Percentiles rank a stretch among this genome's conserved stretches.
These are phyloP conservation scores for Coilia nasus DNA, from an alignment of 2,797 vertebrate species.

Conservation along the genomic window DNA sequence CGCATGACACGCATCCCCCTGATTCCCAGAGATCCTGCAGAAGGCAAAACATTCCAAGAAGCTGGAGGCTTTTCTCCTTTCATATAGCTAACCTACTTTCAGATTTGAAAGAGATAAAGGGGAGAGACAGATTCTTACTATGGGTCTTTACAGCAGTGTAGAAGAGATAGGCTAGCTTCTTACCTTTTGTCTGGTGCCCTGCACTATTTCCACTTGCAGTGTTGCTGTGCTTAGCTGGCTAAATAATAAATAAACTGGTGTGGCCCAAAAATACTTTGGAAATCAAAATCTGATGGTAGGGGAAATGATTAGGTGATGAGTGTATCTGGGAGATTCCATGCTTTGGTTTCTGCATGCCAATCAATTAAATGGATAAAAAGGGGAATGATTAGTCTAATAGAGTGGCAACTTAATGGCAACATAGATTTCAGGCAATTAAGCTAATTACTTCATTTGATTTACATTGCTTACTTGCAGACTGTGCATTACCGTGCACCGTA, in stretches of 20 bases:
- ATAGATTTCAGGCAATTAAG: slow-evolving; percentile 69
- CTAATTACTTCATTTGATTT: slow-evolving; percentile 70
- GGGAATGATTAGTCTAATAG: slow-evolving; percentile 62
- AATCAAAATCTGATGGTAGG: slow-evolving; percentile 36
- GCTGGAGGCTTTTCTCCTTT: slow-evolving; percentile 43
- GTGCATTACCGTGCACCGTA: slow-evolving; percentile 44
- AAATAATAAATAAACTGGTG: not conserved
- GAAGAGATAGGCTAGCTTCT: not conserved
- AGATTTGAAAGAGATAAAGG: slow-evolving; percentile 38
- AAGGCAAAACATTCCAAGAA: slow-evolving; percentile 49
- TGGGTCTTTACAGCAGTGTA: not conserved
- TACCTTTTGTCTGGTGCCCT: not conserved
- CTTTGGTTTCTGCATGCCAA: slow-evolving; percentile 52
- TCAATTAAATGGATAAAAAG: slow-evolving; percentile 63
- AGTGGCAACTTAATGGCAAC: slow-evolving; percentile 66
- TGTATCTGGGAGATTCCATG: slow-evolving; percentile 42
- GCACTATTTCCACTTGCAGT: not conserved
- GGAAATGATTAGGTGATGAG: slow-evolving; percentile 37
- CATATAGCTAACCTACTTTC: slow-evolving; percentile 50
- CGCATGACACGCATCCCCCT: slow-evolving; percentile 61
- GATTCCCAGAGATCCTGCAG: slow-evolving; percentile 52
- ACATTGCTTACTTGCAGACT: slow-evolving; percentile 56
- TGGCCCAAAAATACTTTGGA: not conserved
- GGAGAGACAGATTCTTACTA: not conserved
- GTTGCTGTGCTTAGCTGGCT: not conserved